These are phyloP conservation scores for Vombatus ursinus DNA, from an alignment of 2,113 vertebrate species.

Conservation along the genomic window DNA sequence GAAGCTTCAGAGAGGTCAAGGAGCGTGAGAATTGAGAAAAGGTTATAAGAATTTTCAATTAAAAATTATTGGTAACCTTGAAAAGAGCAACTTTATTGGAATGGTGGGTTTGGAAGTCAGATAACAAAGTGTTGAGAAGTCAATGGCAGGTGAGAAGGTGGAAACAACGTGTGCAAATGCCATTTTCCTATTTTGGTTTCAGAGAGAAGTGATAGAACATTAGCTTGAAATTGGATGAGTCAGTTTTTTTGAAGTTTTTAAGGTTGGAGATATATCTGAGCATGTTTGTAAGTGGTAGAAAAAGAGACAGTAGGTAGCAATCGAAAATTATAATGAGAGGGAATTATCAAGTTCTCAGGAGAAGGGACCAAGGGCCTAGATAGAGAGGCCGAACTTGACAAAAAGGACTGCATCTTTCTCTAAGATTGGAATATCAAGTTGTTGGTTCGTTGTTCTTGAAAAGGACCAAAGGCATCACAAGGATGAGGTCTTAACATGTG, in stretches of 20 bases:
- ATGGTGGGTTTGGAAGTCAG: not conserved
- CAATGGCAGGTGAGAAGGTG: not conserved
- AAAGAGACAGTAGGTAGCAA: not conserved
- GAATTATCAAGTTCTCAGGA: not conserved
- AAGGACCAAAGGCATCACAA: not conserved
- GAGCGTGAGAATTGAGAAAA: not conserved
- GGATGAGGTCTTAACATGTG: not conserved
- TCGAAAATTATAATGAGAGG: not conserved
- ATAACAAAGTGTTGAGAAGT: not conserved
- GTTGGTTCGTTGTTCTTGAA: not conserved
- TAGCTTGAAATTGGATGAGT: too few relatives aligned
- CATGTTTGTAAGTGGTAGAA: too few relatives aligned
- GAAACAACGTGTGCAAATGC: not conserved
- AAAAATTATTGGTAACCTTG: not conserved
- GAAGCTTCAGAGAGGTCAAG: not conserved
- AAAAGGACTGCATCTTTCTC: not conserved
- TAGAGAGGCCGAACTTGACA: not conserved
- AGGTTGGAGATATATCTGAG: too few relatives aligned
- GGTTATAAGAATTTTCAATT: not conserved
- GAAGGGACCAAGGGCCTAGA: not conserved
- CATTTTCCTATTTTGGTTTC: not conserved
- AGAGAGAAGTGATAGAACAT: not conserved
- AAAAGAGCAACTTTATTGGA: not conserved
- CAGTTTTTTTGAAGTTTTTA: too few relatives aligned
- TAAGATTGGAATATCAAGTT: not conserved